phyloP scores from a whole-genome alignment of 1,140 invertebrate genomes.

The Lysiphlebus fabarum region DNA sequence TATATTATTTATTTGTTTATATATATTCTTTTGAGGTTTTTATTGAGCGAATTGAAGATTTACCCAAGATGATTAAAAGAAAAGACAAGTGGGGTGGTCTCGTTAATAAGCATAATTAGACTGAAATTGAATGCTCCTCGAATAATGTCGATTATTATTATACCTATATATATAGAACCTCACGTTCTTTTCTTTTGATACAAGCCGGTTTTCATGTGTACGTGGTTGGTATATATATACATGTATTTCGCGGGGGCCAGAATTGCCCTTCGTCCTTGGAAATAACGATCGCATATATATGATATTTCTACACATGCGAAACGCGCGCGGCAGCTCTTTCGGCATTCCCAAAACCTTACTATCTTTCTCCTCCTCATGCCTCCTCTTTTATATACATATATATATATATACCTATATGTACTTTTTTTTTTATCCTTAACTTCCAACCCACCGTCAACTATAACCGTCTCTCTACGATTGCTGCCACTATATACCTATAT shows the following conservation, averaged over 20 bases:
- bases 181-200: slow-evolving; percentile 23
- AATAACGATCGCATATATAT: slow-evolving; percentile 28
- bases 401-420: no score
- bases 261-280: slow-evolving; percentile 29
- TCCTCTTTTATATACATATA: neutral
- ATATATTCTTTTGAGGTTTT: no score
- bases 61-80: neutral
- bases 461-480: neutral
- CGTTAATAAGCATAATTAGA: slow-evolving; percentile 32
- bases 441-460: neutral
- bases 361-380: slow-evolving; percentile 22
- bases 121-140: slow-evolving; percentile 30
- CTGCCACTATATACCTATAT: neutral
- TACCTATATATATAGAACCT: slow-evolving; percentile 12
- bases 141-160: slow-evolving; percentile 32
- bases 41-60: no score
- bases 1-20: no score
- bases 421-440: neutral
- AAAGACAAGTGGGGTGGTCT: slow-evolving; percentile 26
- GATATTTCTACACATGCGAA: neutral
- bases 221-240: neutral
- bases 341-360: slow-evolving; percentile 18
- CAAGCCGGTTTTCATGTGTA: slow-evolving; percentile 1
- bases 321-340: slow-evolving; percentile 12
- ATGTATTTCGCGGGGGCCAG: slow-evolving; percentile 16